Evolutionary conservation across 2,113 vertebrate species (phyloP).

Genomic region (Ivindomyrus marchei): DNA sequence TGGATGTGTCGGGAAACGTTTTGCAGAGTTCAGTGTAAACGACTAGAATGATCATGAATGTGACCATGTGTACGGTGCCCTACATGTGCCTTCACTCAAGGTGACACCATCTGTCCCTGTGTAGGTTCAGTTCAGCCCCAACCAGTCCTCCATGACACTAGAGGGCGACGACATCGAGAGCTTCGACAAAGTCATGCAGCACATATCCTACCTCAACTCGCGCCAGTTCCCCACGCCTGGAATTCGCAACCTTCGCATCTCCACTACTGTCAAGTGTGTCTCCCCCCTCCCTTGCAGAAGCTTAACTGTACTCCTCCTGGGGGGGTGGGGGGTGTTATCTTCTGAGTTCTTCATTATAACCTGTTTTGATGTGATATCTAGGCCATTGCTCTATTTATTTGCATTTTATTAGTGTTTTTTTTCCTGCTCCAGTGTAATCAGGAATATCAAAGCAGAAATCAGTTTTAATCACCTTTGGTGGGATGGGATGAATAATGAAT

Average conservation of each 20-base stretch:
- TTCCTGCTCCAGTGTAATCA: background rate
- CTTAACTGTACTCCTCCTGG: background rate
- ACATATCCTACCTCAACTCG: slow-evolving; percentile 85
- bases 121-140: slow-evolving; percentile 82
- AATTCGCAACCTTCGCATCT: slow-evolving; percentile 80
- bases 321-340: background rate
- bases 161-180: slow-evolving; percentile 80
- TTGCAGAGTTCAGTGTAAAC: background rate
- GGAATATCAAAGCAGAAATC: background rate
- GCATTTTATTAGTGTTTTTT: background rate
- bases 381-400: background rate
- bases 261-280: slow-evolving; percentile 73
- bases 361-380: background rate
- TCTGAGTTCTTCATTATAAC: background rate
- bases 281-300: background rate
- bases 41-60: background rate
- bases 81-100: background rate
- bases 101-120: slow-evolving; percentile 11
- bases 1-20: background rate
- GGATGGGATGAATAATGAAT: background rate
- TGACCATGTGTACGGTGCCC: background rate
- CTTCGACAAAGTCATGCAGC: slow-evolving; percentile 88
- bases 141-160: slow-evolving; percentile 72
- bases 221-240: slow-evolving; percentile 94
- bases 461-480: background rate